These are phyloP conservation scores for Macrosiphum euphorbiae DNA, from an alignment of 2,888 invertebrate species.

Conservation along the genomic window DNA sequence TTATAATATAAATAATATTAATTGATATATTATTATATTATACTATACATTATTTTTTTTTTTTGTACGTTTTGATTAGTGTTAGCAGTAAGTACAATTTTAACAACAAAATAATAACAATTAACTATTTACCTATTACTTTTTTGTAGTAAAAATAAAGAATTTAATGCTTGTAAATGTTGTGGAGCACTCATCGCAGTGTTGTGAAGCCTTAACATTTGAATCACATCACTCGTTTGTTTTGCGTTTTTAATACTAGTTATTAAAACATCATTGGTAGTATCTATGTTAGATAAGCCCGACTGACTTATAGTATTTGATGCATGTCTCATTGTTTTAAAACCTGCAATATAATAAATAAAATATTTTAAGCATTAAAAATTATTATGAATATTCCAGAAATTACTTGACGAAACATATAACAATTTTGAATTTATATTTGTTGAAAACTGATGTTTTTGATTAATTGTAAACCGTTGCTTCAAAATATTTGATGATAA, in stretches of 20 bases:
- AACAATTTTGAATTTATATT: background rate
- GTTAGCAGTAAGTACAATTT: background rate
- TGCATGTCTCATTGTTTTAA: background rate
- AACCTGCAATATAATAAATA: background rate
- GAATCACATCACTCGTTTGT: conserved; percentile 71
- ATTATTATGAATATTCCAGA: background rate
- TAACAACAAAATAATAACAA: background rate
- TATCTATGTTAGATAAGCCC: background rate
- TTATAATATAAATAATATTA: no score
- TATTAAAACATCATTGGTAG: conserved; percentile 71
- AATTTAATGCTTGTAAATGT: conserved; percentile 74
- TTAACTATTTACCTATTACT: conserved; percentile 70
- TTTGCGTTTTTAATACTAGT: conserved; percentile 72
- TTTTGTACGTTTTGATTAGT: background rate
- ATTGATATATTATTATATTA: no score
- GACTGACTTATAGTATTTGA: background rate
- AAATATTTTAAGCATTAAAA: background rate
- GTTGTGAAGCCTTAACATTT: conserved; percentile 71
- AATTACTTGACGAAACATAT: background rate
- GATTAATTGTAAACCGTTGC: background rate
- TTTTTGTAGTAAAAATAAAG: conserved; percentile 75
- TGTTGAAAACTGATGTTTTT: conserved; percentile 7
- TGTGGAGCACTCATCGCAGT: conserved; percentile 74
- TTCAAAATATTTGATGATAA: background rate
- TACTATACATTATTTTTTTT: background rate